These are phyloP conservation scores for Drosophila paranaensis DNA, from an alignment of 2,888 invertebrate genomes.

Conservation along the genomic window DNA sequence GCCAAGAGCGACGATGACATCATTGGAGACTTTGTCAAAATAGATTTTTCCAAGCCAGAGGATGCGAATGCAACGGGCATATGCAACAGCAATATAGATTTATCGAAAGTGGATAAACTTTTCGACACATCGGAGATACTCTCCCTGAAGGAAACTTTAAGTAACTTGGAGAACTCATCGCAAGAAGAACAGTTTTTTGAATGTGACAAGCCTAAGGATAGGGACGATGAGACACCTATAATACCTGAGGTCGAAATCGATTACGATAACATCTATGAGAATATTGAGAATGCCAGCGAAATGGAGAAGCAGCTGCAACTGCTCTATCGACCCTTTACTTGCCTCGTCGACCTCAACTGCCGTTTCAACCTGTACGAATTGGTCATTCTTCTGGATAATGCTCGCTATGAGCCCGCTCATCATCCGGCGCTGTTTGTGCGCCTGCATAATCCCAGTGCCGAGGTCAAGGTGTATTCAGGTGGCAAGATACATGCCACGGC, in stretches of 20 bases:
- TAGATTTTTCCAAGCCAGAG: conserved; percentile 16
- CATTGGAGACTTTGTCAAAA: conserved; percentile 39
- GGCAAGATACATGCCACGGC: conserved; percentile 49
- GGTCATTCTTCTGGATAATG: conserved; percentile 48
- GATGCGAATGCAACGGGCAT: neutral
- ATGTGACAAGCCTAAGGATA: neutral
- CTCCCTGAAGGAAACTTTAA: neutral
- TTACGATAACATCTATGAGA: conserved; percentile 51
- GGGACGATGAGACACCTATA: neutral
- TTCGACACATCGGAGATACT: conserved; percentile 23
- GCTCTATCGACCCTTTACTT: conserved; percentile 61
- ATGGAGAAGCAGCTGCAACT: conserved; percentile 56
- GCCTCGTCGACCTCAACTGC: conserved; percentile 51
- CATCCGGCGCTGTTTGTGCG: conserved; percentile 52
- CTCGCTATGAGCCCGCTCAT: conserved; percentile 52
- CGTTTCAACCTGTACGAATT: conserved; percentile 53
- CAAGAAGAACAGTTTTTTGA: neutral
- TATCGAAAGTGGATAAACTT: conserved; percentile 3
- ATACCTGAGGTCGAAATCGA: conserved; percentile 41
- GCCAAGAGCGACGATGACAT: conserved; percentile 20
- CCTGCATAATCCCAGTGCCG: conserved; percentile 47
- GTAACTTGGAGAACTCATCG: neutral
- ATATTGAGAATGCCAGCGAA: conserved; percentile 26
- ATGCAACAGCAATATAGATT: neutral
- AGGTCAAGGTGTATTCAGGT: conserved; percentile 39